Percentiles rank a stretch among this genome's conserved stretches.
phyloP scores from a whole-genome alignment of 1,140 invertebrate genomes.

The Aphelenchoides besseyi region DNA sequence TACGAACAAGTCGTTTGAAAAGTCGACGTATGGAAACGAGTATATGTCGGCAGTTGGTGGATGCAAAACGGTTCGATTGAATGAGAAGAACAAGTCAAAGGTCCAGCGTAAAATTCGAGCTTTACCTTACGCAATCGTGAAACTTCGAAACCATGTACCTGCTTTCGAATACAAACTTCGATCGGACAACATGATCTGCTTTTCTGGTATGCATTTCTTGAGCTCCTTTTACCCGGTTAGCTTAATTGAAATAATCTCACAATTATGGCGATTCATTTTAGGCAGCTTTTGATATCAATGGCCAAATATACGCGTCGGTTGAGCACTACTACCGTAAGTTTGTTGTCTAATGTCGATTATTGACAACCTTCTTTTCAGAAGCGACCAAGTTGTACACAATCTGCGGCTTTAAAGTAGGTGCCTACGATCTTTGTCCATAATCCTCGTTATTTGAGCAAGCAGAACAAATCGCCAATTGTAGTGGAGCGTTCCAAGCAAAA shows the following conservation, averaged over 20 bases:
- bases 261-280: slow-evolving; percentile 18
- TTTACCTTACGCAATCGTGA: not conserved
- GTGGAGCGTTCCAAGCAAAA: slow-evolving; percentile 37
- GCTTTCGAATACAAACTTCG: slow-evolving; percentile 17
- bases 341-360: too few relatives aligned
- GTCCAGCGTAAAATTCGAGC: not conserved
- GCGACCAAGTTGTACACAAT: slow-evolving; percentile 45
- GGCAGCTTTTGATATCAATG: slow-evolving; percentile 33
- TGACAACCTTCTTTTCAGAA: slow-evolving; percentile 13
- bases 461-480: slow-evolving; percentile 28
- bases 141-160: not conserved
- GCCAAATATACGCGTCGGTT: slow-evolving; percentile 36
- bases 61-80: too few relatives aligned
- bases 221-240: slow-evolving; percentile 37
- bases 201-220: slow-evolving; percentile 38
- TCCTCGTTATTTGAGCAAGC: slow-evolving; percentile 14
- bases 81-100: too few relatives aligned
- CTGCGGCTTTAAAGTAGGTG: slow-evolving; percentile 27
- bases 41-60: too few relatives aligned
- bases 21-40: too few relatives aligned
- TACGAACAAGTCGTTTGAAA: too few relatives aligned
- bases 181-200: slow-evolving; percentile 39
- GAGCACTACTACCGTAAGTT: slow-evolving; percentile 43
- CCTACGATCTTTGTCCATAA: slow-evolving; percentile 2
- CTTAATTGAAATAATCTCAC: slow-evolving; percentile 5